Evolutionary conservation across 2,888 invertebrate genomes (phyloP), one percentile per base, ranked within the genome.

Genomic region (Drosophila mimetica): DNA sequence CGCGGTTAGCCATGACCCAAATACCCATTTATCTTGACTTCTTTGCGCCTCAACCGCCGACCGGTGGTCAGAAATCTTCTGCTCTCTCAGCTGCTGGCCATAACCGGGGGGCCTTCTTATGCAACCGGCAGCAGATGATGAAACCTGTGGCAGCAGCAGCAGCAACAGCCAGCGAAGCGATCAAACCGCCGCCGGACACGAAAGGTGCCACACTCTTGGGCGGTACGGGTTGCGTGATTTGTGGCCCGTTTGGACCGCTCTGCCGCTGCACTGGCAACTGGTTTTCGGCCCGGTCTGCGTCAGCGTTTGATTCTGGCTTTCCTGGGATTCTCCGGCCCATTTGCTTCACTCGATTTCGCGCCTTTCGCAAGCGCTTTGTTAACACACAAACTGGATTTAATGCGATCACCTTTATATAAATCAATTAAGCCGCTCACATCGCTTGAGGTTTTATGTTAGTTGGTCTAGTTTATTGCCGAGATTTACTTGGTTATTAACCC

Each of bases 11-110:
- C 82, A 78, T 82, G 82, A 82, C 82, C 82, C 60, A 82, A 82
- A 87, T 87, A 66, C 74, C 65, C 83, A 76, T 75, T 85, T 82
- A 87, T 87, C 82, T 82, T 81, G 79, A 78, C 81, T 82, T 81
- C 78, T 82, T 75, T 81, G 60, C 57, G 55, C 34, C 46, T 36
- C 39, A 28, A 47, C 37, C 18, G 32, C 47, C 28, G 63, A 55
- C 42, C 46, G 55, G 11, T 46, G 52, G 41, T 60, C 82, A 85
- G 74, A 87, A 81, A 85, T 80, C 84, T 81, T 87, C 83, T 84
- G 71, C 53, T 84, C 25, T 44, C 28, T 16, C 63, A 64, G 32
- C 65, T 48, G 71, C 14, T 52, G 44, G 42, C 14, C 48, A 42
- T 36, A 60, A 50, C 37, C 42, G 30, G 34, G 47, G 9, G 42